Base-by-base conservation (phyloP, 2,113 vertebrate genomes). In the Lycocorax pyrrhopterus region DNA sequence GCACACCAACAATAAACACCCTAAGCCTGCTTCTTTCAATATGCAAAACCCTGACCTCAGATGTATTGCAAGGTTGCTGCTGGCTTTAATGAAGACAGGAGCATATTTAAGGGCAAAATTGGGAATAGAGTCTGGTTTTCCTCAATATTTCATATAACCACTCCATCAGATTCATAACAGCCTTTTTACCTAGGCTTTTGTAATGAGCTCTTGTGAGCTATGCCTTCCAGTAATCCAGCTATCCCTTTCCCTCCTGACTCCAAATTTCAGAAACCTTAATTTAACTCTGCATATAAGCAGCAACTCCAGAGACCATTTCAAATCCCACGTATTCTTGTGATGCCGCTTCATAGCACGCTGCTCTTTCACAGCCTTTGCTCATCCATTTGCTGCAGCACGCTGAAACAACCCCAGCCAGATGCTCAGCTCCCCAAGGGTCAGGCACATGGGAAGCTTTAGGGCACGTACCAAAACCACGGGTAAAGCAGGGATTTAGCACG, bases 311-410 rank as follows among this genome's bases (percentile, higher is more conserved):
- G 91, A 94, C 77, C 35, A 37, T 82, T 89, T 94, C 66, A 74
- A 92, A 91, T 75, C 66, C 60, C 44, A 32, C 0, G 0, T 55
- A 93, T 53, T 71, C 44, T 49, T 77, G 67, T 32, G 66, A 73
- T 62, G 67, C 37, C 0, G 0, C 67, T 75, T 78, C 1, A 1
- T 1, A 59, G 27, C 12, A 7, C 0, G 0, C 21, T 82, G 44
- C 66, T 59, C 39, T 87, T 82, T 58, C 73, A 78, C 16, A 89
- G 87, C 37, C 58, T 71, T 56, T 78, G 32, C 72, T 91, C 60
- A 67, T 33, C 74, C 56, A 55, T 85, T 80, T 80, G 74, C 81
- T 47, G 53, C 44, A 79, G 84, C 55, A 53, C 0, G 0, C 51
- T 32, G 21, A 32, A 92, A 91, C 66, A 89, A 71, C 20, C 74